Evolutionary conservation across 2,113 vertebrate genomes (phyloP).

Genomic region (Nycticryphes semicollaris): DNA sequence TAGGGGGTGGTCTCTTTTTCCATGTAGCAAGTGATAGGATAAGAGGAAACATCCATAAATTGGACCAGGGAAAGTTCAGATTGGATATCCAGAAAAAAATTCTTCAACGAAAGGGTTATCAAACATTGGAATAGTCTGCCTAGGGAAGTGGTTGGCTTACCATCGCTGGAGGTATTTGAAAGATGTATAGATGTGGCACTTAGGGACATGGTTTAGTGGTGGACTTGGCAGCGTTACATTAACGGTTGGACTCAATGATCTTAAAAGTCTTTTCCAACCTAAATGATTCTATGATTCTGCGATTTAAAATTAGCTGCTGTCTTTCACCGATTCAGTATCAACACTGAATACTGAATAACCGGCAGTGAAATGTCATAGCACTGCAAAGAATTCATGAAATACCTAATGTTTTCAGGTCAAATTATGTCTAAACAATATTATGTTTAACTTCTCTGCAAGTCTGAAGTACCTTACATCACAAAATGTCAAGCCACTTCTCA

Average conservation of each 20-base stretch:
- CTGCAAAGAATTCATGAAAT: neutral
- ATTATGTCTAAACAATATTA: neutral
- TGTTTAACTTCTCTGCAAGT: neutral
- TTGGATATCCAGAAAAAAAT: neutral
- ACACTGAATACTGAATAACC: neutral
- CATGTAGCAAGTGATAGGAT: neutral
- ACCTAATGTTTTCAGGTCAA: neutral
- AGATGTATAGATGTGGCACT: rapidly evolving
- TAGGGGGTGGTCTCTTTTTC: rapidly evolving
- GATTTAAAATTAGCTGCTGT: neutral
- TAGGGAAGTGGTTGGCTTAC: neutral
- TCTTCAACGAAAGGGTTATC: neutral
- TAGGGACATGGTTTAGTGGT: neutral
- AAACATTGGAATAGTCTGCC: neutral
- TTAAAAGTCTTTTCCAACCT: neutral
- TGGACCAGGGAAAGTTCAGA: neutral
- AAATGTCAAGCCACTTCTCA: neutral
- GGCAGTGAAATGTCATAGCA: neutral
- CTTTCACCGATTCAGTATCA: neutral
- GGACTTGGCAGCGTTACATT: neutral
- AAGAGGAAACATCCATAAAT: neutral
- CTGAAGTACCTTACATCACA: neutral
- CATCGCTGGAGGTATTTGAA: neutral
- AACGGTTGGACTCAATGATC: neutral
- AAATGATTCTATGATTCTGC: neutral